Percentiles rank a stretch among this genome's conserved stretches.
These are phyloP conservation scores for Hirudo medicinalis DNA, from an alignment of 1,140 invertebrate species.

Conservation along the genomic window DNA sequence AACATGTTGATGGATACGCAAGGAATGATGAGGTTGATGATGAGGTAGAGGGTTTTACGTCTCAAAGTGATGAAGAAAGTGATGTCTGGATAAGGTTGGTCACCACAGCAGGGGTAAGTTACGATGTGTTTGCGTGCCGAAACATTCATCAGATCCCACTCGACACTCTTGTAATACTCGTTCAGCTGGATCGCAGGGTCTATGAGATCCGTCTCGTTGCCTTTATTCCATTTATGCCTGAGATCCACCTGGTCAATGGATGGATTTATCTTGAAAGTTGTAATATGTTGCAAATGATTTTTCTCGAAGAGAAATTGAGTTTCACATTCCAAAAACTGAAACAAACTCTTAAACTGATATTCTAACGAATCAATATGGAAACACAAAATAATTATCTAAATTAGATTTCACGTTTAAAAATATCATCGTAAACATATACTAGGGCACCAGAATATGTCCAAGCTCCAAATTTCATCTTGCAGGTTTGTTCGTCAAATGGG, in stretches of 20 bases:
- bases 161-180: conserved; percentile 48
- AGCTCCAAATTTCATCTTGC: conserved; percentile 70
- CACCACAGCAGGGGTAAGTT: conserved; percentile 47
- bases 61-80: conserved; percentile 40
- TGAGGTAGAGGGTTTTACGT: conserved; percentile 40
- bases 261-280: background rate
- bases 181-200: conserved; percentile 9
- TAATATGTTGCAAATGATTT: too few relatives aligned
- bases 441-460: conserved; percentile 61
- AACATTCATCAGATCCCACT: conserved; percentile 97
- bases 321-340: too few relatives aligned
- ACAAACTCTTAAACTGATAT: background rate
- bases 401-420: background rate
- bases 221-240: conserved; percentile 8
- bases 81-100: conserved; percentile 40
- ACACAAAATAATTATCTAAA: background rate
- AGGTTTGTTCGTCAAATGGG: conserved; percentile 82
- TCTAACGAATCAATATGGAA: background rate
- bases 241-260: conserved; percentile 3
- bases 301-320: too few relatives aligned
- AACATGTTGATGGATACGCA: conserved; percentile 63
- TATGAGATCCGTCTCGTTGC: background rate
- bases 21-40: conserved; percentile 42
- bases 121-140: conserved; percentile 45
- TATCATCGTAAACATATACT: background rate